phyloP scores from a whole-genome alignment of 2,797 vertebrate species.

The Acanthornis magna region DNA sequence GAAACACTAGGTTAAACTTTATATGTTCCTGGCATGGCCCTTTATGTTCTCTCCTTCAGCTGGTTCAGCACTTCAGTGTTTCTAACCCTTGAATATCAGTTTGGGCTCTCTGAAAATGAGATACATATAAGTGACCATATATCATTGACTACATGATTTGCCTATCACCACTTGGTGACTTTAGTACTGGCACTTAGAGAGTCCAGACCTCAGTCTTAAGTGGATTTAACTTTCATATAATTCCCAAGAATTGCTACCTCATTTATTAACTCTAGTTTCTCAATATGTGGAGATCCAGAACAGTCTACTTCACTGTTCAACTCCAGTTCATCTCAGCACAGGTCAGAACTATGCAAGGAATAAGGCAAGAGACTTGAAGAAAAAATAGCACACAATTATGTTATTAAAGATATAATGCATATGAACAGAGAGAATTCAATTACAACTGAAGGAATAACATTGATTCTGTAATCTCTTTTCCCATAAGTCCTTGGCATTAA shows the following conservation, averaged over 20 bases:
- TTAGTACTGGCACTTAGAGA: neutral
- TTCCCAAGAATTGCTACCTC: neutral
- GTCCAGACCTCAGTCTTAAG: neutral
- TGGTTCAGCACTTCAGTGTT: neutral
- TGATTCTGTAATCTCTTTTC: constrained; percentile 14
- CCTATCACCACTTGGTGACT: neutral
- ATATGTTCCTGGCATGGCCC: neutral
- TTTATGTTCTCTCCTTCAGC: neutral
- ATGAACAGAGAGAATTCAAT: neutral
- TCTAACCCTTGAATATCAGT: neutral
- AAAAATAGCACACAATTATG: neutral
- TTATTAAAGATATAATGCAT: neutral
- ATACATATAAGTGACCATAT: neutral
- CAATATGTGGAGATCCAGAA: neutral
- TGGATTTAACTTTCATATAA: neutral
- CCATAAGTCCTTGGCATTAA: neutral
- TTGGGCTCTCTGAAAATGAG: neutral
- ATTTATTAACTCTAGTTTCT: neutral
- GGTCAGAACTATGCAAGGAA: neutral
- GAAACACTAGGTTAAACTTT: neutral
- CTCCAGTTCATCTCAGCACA: neutral
- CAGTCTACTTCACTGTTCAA: neutral
- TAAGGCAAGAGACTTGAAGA: neutral
- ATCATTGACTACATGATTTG: neutral
- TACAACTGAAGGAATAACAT: neutral